These are phyloP conservation scores for Osmoderma eremita DNA, from an alignment of 2,888 invertebrate species.

Conservation along the genomic window DNA sequence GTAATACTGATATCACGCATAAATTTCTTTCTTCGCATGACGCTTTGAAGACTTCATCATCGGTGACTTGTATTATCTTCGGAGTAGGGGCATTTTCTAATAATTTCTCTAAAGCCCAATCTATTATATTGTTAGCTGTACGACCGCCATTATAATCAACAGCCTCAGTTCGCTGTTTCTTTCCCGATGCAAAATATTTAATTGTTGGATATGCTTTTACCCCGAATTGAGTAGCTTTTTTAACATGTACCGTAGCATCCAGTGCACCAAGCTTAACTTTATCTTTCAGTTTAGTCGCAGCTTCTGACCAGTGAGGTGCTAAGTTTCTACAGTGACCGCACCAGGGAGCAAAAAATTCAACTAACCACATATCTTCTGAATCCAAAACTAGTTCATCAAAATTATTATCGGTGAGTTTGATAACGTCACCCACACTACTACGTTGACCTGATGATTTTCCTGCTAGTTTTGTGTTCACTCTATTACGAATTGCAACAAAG, in stretches of 20 bases:
- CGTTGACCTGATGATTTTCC: slow-evolving; percentile 65
- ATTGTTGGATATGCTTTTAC: slow-evolving; percentile 97
- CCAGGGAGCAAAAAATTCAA: slow-evolving; percentile 98
- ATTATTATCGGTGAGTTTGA: slow-evolving; percentile 95
- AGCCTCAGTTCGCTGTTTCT: slow-evolving; percentile 73
- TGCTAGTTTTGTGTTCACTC: slow-evolving; percentile 76
- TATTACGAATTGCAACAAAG: slow-evolving; percentile 77
- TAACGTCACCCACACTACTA: slow-evolving; percentile 71
- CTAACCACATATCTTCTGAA: slow-evolving; percentile 95
- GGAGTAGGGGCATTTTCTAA: slow-evolving; percentile 90
- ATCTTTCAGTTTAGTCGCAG: slow-evolving; percentile 93
- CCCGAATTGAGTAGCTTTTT: slow-evolving; percentile 83
- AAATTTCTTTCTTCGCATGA: slow-evolving; percentile 87
- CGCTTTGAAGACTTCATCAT: slow-evolving; percentile 70
- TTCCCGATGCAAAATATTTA: slow-evolving; percentile 85
- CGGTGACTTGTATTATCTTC: slow-evolving; percentile 78
- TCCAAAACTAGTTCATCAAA: slow-evolving; percentile 91
- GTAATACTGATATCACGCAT: slow-evolving; percentile 90
- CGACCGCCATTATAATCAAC: slow-evolving; percentile 94
- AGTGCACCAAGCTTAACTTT: slow-evolving; percentile 95
- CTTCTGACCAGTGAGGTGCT: slow-evolving; percentile 96
- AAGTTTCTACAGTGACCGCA: slow-evolving; percentile 97
- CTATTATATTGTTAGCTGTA: slow-evolving; percentile 87
- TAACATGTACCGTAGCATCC: slow-evolving; percentile 92
- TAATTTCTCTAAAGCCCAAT: slow-evolving; percentile 87